A percentile compares a stretch with the other conserved stretches of the same genome.
These are phyloP conservation scores for Dusona sp. DNA, from an alignment of 2,888 invertebrate species.

Conservation along the genomic window DNA sequence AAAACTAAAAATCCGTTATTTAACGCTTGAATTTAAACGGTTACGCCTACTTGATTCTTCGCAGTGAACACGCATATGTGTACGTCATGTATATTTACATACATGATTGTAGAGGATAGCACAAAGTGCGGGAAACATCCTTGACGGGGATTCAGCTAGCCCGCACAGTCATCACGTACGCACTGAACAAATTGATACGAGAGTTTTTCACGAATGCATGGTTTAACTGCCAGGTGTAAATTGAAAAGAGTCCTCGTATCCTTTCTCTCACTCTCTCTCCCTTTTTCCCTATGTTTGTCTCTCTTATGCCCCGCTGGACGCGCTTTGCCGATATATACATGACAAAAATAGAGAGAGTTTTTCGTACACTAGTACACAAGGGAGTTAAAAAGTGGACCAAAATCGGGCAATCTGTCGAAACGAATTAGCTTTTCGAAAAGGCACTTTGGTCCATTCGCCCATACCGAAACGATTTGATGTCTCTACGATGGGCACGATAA, in stretches of 20 bases:
- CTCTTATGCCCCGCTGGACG: neutral
- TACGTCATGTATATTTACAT: neutral
- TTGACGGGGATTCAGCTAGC: constrained; percentile 35
- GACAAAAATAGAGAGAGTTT: constrained; percentile 4
- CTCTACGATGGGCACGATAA: constrained; percentile 6
- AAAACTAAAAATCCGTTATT: constrained; percentile 3
- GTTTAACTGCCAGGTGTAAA: constrained; percentile 71
- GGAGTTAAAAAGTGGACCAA: constrained; percentile 35
- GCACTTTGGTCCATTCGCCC: constrained; percentile 11
- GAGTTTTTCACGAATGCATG: constrained; percentile 68
- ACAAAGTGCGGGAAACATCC: constrained; percentile 38
- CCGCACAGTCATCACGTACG: constrained; percentile 35
- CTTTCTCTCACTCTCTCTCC: neutral
- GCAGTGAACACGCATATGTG: neutral
- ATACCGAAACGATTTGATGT: constrained; percentile 26
- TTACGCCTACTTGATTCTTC: constrained; percentile 13
- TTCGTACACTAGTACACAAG: neutral
- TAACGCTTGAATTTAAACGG: neutral
- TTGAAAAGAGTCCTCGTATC: constrained; percentile 66
- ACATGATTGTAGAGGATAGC: neutral
- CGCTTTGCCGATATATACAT: constrained; percentile 12
- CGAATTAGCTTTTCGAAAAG: constrained; percentile 54
- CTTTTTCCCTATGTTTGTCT: neutral
- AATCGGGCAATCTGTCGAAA: constrained; percentile 64
- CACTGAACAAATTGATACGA: constrained; percentile 72